Evolutionary conservation across 2,113 vertebrate species (phyloP), one percentile per base, ranked within the genome.

Genomic region (Etheostoma spectabile): DNA sequence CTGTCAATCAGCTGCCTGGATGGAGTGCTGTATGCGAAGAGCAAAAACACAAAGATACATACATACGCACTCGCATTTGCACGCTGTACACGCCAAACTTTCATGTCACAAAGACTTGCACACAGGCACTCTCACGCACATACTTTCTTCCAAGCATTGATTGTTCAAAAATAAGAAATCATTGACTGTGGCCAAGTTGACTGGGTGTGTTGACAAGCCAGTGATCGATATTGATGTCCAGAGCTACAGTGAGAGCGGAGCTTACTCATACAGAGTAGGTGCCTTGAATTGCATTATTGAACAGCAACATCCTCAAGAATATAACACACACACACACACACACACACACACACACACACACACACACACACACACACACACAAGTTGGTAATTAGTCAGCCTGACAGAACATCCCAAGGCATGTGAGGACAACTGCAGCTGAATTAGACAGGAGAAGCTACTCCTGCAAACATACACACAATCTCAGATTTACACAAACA

Each of bases 351-450:
- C 46, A 85, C 10, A 66, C 19, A 62, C 24, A 22, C 18, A 21
- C 33, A 46, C 51, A 60, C 56, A 70, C 19, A 74, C 72, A 67
- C 61, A 75, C 21, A 55, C 49, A 59, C 27, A 55, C 46, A 65
- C 61, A 35, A 65, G 70, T 82, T 77, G 83, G 88, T 93, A 92
- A 94, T 94, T 94, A 94, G 87, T 91, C 87, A 88, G 84, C 87
- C 90, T 92, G 88, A 90, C 89, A 90, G 86, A 93, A 89, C 79
- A 79, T 92, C 87, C 89, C 86, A 86, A 88, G 80, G 84, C 86
- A 91, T 90, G 88, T 77, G 77, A 92, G 90, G 90, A 93, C 85
- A 91, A 84, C 83, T 82, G 80, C 80, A 80, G 84, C 90, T 83
- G 89, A 90, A 92, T 86, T 91, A 86, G 87, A 92, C 84, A 61